These are phyloP conservation scores for Podarcis siculus DNA, from an alignment of 2,797 vertebrate genomes.

Conservation along the genomic window DNA sequence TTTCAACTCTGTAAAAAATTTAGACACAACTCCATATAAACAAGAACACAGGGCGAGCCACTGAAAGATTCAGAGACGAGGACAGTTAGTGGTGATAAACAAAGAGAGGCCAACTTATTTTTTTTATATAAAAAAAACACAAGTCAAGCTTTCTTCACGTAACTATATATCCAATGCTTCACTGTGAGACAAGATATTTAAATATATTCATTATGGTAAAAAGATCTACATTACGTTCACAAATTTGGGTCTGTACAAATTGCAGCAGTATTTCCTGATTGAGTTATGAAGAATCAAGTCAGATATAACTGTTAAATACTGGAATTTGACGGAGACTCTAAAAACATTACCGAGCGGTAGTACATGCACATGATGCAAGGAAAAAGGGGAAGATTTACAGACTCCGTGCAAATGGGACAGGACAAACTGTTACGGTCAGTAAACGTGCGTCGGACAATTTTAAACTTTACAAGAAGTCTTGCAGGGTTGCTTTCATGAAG, in stretches of 20 bases:
- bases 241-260: constrained; percentile 53
- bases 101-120: constrained; percentile 66
- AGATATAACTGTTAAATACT: constrained; percentile 62
- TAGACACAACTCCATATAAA: constrained; percentile 70
- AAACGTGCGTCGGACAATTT: constrained; percentile 73
- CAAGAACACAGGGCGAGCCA: constrained; percentile 56
- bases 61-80: constrained; percentile 44
- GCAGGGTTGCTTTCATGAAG: constrained; percentile 71
- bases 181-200: constrained; percentile 36
- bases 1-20: constrained; percentile 67
- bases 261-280: constrained; percentile 53
- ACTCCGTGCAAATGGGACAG: constrained; percentile 75
- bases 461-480: constrained; percentile 69
- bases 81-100: constrained; percentile 67
- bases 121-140: constrained; percentile 15
- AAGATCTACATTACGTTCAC: constrained; percentile 54
- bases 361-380: constrained; percentile 78
- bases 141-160: constrained; percentile 52
- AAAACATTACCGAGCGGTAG: constrained; percentile 65
- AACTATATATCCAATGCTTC: constrained; percentile 54
- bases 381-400: constrained; percentile 54
- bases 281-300: constrained; percentile 45
- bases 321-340: constrained; percentile 64
- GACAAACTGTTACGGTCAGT: constrained; percentile 71
- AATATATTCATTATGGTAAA: constrained; percentile 52